phyloP scores from a whole-genome alignment of 2,797 vertebrate genomes.

The Notamacropus eugenii region DNA sequence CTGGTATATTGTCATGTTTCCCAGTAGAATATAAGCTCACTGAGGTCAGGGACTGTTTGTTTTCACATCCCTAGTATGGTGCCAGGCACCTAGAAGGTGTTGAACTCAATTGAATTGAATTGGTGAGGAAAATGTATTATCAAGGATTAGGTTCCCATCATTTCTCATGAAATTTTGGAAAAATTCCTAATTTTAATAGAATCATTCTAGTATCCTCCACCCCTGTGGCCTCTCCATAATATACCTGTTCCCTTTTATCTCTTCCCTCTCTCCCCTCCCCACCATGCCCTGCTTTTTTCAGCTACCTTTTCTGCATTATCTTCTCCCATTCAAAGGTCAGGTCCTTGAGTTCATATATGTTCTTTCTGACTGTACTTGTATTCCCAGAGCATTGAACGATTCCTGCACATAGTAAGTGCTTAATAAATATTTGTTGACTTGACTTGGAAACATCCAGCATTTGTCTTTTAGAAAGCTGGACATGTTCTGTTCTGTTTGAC shows the following conservation, averaged over 20 bases:
- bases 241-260: neutral
- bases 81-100: neutral
- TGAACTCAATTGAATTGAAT: neutral
- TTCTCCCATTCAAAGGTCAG: neutral
- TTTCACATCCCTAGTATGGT: neutral
- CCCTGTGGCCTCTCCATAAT: neutral
- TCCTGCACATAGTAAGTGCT: neutral
- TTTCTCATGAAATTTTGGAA: neutral
- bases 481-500: neutral
- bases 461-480: neutral
- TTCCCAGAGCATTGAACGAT: neutral
- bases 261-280: neutral
- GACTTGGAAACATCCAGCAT: neutral
- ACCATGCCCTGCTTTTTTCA: neutral
- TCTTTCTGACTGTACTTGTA: neutral
- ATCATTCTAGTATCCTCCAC: neutral
- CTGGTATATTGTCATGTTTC: neutral
- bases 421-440: neutral
- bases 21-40: neutral
- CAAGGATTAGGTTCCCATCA: neutral
- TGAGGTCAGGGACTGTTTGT: neutral
- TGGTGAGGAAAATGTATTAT: neutral
- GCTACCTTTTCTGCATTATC: neutral
- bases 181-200: neutral
- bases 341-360: neutral